phyloP scores from a whole-genome alignment of 2,797 vertebrate species.

The Atherinosoma microstoma region DNA sequence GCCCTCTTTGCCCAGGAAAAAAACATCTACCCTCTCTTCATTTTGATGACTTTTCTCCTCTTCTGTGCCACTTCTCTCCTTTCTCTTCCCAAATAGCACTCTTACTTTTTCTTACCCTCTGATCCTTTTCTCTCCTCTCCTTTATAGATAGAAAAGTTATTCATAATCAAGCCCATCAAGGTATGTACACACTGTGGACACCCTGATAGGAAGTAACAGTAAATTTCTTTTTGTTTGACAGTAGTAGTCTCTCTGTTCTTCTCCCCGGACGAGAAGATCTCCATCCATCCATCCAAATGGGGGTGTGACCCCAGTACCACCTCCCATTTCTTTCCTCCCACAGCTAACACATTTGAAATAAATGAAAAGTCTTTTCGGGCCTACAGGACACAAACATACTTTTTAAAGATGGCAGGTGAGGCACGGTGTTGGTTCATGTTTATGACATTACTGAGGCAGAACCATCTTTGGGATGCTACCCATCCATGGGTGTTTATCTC shows the following conservation, averaged over 20 bases:
- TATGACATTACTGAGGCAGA: slow-evolving; percentile 74
- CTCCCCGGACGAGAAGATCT: slow-evolving; percentile 90
- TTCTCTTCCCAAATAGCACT: neutral
- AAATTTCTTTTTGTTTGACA: slow-evolving; percentile 98
- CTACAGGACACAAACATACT: slow-evolving; percentile 92
- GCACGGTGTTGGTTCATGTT: slow-evolving; percentile 89
- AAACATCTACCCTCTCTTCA: slow-evolving; percentile 30
- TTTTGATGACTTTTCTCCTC: slow-evolving; percentile 8
- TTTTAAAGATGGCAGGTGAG: slow-evolving; percentile 90
- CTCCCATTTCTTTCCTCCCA: slow-evolving; percentile 86
- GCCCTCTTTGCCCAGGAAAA: slow-evolving; percentile 38
- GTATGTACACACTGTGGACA: slow-evolving; percentile 94
- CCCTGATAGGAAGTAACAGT: slow-evolving; percentile 92
- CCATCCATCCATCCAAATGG: slow-evolving; percentile 89
- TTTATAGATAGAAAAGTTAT: slow-evolving; percentile 85
- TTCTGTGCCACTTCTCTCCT: neutral
- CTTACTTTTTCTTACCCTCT: neutral
- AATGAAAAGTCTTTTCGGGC: slow-evolving; percentile 91
- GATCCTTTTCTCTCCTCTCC: slow-evolving; percentile 5
- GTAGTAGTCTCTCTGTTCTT: slow-evolving; percentile 91
- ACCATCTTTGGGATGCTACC: slow-evolving; percentile 67
- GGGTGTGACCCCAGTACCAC: slow-evolving; percentile 90
- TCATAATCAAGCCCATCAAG: slow-evolving; percentile 92
- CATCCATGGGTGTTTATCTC: slow-evolving; percentile 68
- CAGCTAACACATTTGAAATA: slow-evolving; percentile 96